Evolutionary conservation across 2,888 invertebrate genomes (phyloP).

Genomic region (Thysanoteuthis rhombus): DNA sequence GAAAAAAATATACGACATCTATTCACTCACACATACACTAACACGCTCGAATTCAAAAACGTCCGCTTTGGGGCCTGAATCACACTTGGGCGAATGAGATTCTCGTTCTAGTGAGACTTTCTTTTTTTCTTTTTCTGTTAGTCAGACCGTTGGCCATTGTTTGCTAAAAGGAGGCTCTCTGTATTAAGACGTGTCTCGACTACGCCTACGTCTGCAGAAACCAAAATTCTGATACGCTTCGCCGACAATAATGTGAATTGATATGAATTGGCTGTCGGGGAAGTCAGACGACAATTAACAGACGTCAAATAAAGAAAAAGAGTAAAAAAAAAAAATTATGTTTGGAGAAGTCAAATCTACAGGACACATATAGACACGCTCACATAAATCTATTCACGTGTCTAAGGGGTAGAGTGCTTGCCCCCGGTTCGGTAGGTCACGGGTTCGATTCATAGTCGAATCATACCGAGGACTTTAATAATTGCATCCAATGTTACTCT

Average conservation of each 20-base stretch:
- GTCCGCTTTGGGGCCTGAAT: neutral
- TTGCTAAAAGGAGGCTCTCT: neutral
- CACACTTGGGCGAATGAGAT: neutral
- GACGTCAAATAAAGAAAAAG: neutral
- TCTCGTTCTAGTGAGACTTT: neutral
- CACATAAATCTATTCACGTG: neutral
- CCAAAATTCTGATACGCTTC: neutral
- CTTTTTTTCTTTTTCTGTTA: neutral
- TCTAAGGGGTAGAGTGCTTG: too few species aligned
- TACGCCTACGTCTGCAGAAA: neutral
- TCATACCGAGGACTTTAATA: too few species aligned
- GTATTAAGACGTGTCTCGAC: neutral
- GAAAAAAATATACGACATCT: neutral
- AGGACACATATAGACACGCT: neutral
- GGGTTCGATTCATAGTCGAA: too few species aligned
- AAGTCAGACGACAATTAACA: neutral
- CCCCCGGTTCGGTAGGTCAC: too few species aligned
- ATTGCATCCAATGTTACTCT: too few species aligned
- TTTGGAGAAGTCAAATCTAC: neutral
- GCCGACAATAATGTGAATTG: neutral
- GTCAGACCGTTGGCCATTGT: neutral
- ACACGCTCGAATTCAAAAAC: neutral
- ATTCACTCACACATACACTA: neutral
- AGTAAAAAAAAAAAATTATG: neutral
- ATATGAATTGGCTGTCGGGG: neutral